phyloP scores from a whole-genome alignment of 2,797 vertebrate genomes.

The Sebastes trivittatus region DNA sequence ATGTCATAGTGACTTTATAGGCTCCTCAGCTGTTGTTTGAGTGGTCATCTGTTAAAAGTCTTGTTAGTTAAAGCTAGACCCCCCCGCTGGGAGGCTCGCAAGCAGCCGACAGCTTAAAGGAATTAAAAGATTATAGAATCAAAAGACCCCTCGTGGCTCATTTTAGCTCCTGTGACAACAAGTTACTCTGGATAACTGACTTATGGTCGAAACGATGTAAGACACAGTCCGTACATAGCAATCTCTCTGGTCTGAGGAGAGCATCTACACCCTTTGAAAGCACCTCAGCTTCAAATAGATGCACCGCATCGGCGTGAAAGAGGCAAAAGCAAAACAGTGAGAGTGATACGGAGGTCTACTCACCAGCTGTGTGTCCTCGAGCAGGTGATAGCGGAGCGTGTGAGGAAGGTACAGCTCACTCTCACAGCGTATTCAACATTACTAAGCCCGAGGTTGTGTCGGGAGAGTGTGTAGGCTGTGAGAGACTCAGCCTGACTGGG shows the following conservation, averaged over 20 bases:
- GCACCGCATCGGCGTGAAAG: not conserved
- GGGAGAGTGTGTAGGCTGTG: slow-evolving; percentile 71
- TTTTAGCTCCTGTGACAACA: slow-evolving; percentile 47
- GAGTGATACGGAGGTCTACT: slow-evolving; percentile 43
- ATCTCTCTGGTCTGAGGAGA: not conserved
- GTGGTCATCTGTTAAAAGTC: slow-evolving; percentile 45
- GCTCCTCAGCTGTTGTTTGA: not conserved
- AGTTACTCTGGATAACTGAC: slow-evolving; percentile 5
- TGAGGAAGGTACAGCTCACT: slow-evolving; percentile 41
- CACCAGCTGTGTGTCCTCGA: slow-evolving; percentile 59
- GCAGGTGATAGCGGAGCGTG: slow-evolving; percentile 30
- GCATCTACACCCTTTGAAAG: not conserved
- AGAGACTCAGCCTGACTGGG: slow-evolving; percentile 67
- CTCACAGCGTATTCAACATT: slow-evolving; percentile 55
- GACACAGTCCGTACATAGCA: not conserved
- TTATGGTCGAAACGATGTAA: not conserved
- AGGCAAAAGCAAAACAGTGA: slow-evolving; percentile 4
- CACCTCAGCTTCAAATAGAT: not conserved
- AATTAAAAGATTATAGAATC: slow-evolving; percentile 77
- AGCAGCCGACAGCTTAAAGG: slow-evolving; percentile 59
- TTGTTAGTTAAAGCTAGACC: slow-evolving; percentile 47
- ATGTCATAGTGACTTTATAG: not conserved
- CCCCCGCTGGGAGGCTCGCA: slow-evolving; percentile 28
- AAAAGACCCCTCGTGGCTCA: slow-evolving; percentile 42
- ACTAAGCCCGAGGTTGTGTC: slow-evolving; percentile 44